A percentile compares a stretch with the other conserved stretches of the same genome.
Conservation (phyloP, 92 coral and sea anemone genomes). For the Epizoanthus illoricatus region DNA sequence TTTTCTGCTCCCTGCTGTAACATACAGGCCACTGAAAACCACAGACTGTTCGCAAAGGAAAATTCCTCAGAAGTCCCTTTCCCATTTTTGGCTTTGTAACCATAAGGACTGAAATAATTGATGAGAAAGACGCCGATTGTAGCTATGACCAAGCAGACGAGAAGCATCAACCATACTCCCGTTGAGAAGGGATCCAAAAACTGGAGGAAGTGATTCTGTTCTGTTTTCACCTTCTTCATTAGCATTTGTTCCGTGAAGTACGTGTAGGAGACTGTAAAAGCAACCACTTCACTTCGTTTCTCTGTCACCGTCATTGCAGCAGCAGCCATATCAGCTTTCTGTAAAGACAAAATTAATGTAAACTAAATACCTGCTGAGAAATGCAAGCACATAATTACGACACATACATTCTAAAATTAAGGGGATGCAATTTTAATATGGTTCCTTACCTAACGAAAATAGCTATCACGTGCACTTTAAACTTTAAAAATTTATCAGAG, state of each 20-base stretch:
- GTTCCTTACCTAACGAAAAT: no score
- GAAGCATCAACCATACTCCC: conserved; percentile 59
- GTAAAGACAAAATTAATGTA: neutral
- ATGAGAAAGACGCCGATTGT: conserved; percentile 38
- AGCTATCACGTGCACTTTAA: no score
- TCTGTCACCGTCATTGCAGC: conserved; percentile 67
- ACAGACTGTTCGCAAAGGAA: conserved; percentile 50
- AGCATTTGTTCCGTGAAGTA: conserved; percentile 54
- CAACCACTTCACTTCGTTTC: conserved; percentile 51
- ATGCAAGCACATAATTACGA: no score
- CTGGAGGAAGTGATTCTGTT: conserved; percentile 40
- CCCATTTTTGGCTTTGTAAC: conserved; percentile 51
- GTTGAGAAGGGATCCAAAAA: conserved; percentile 65
- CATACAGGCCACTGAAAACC: conserved; percentile 69
- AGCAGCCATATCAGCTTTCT: conserved; percentile 78
- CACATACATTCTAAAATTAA: no score
- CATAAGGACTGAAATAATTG: conserved; percentile 76
- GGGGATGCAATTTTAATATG: no score
- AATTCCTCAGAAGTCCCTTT: conserved; percentile 53
- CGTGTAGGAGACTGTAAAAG: conserved; percentile 65
- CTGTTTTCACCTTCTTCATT: conserved; percentile 41
- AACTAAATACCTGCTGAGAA: neutral
- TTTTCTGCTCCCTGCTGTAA: conserved; percentile 77
- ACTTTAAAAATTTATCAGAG: no score
- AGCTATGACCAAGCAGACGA: conserved; percentile 36